Base-by-base conservation (phyloP, 1,140 invertebrate genomes). In the Drosophila subpulchrella region DNA sequence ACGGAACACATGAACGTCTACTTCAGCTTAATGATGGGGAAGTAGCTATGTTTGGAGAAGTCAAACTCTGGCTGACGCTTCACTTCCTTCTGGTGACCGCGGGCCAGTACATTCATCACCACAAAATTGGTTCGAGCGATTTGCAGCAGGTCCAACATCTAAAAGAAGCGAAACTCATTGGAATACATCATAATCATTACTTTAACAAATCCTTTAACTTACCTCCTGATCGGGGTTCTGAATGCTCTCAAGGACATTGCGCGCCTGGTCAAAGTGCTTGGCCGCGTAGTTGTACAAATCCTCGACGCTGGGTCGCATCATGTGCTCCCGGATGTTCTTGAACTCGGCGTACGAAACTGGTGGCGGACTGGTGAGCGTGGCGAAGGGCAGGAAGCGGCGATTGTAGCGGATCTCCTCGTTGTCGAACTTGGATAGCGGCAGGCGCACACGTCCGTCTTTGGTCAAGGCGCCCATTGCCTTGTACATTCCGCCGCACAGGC, bases 51-150 rank as follows among this genome's bases (percentile, higher is more conserved):
- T 81, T 94, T 94, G 15, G 95, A 95, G 92, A 99, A 99, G 89
- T 98, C 97, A 92, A 98, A 99, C 77, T 98, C 96, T 3, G 97
- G 97, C 5, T 96, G 95, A 27, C 94, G 94, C 78, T 95, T 95
- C 0, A 96, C 96, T 65, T 98, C 96, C 81, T 96, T 96, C 92
- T 97, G 97, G 92, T 98, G 97, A 15, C 98, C 98, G 67, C 96
- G 97, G 6, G 96, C 96, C 44, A 99, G 93, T 36, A 99, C 93
- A 93, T 98, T 98, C 92, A 98, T 94, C 7, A 99, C 98, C 67
- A 99, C 96, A 92, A 98, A 98, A 94, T 99, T 99, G 0, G 97
- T 98, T 94, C 99, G 98, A 1, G 96, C 95, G 54, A 98, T 95
- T 94, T 97, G 97, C 6, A 98, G 93, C 42, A 98, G 94, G 84